Conservation (phyloP, 1,140 invertebrate genomes). For the Varroa destructor region DNA sequence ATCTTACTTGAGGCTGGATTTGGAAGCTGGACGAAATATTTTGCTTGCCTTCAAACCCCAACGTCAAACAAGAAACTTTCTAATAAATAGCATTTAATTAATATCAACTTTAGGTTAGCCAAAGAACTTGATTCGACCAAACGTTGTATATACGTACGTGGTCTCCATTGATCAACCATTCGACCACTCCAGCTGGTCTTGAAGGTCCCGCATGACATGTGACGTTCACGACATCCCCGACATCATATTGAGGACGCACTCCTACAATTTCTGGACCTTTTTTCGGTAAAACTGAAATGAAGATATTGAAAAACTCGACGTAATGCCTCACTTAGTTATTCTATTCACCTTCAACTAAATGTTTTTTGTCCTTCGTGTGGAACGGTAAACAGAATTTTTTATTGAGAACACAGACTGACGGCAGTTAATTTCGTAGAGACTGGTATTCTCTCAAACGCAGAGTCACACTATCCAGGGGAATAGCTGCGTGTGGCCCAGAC, state of each 20-base stretch:
- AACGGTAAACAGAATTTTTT: neutral
- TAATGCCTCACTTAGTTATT: neutral
- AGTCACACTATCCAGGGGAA: too few species aligned
- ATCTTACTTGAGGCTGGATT: too few species aligned
- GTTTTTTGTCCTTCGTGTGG: neutral
- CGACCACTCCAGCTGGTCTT: conserved; percentile 35
- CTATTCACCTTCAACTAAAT: neutral
- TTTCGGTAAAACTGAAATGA: conserved; percentile 34
- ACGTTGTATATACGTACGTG: neutral
- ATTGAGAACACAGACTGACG: neutral
- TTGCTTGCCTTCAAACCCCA: too few species aligned
- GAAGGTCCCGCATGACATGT: conserved; percentile 36
- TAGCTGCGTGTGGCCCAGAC: too few species aligned
- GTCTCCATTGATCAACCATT: conserved; percentile 36
- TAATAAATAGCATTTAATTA: too few species aligned
- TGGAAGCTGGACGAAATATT: too few species aligned
- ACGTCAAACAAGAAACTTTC: too few species aligned
- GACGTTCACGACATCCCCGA: conserved; percentile 34
- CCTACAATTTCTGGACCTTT: conserved; percentile 37
- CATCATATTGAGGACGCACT: conserved; percentile 31
- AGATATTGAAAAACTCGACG: conserved; percentile 18
- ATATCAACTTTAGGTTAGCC: too few species aligned
- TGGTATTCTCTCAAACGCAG: too few species aligned
- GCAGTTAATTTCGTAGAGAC: too few species aligned
- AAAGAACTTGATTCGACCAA: too few species aligned